A percentile compares a stretch with the other conserved stretches of the same genome.
These are phyloP conservation scores for Callipepla californica DNA, from an alignment of 2,113 vertebrate species.

Conservation along the genomic window DNA sequence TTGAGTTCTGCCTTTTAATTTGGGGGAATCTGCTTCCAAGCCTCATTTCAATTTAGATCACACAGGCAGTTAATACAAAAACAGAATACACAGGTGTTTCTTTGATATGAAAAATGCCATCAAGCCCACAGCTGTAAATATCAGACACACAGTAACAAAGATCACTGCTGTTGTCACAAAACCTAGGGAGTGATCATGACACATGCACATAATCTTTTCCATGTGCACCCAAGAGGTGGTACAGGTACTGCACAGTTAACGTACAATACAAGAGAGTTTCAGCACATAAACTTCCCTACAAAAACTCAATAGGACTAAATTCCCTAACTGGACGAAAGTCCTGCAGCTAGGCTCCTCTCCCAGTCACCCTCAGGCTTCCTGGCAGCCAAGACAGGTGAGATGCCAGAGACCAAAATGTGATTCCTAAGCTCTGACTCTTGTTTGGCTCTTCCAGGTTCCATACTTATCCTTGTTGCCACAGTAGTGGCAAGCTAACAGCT, in stretches of 20 bases:
- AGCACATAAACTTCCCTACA: background rate
- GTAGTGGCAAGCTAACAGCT: background rate
- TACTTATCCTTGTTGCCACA: background rate
- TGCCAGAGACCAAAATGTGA: background rate
- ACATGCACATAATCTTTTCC: background rate
- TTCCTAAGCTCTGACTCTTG: background rate
- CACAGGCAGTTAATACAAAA: background rate
- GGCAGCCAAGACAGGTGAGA: fast-evolving
- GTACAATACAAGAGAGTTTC: background rate
- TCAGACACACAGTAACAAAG: background rate
- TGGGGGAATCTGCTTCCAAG: background rate
- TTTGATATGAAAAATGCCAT: background rate
- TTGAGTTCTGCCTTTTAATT: background rate
- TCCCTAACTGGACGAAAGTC: background rate
- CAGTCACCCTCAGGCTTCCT: background rate
- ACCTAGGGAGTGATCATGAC: background rate
- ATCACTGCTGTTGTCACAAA: background rate
- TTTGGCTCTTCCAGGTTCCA: background rate
- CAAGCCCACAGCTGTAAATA: background rate
- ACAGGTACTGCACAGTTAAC: background rate
- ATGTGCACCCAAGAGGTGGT: too few relatives aligned
- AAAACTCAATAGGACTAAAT: background rate
- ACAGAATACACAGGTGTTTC: background rate
- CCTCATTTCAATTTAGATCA: background rate
- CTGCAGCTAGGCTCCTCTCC: background rate